Percentiles rank a stretch among this genome's conserved stretches.
Conservation (phyloP, 2,113 vertebrate genomes). For the Athene noctua region DNA sequence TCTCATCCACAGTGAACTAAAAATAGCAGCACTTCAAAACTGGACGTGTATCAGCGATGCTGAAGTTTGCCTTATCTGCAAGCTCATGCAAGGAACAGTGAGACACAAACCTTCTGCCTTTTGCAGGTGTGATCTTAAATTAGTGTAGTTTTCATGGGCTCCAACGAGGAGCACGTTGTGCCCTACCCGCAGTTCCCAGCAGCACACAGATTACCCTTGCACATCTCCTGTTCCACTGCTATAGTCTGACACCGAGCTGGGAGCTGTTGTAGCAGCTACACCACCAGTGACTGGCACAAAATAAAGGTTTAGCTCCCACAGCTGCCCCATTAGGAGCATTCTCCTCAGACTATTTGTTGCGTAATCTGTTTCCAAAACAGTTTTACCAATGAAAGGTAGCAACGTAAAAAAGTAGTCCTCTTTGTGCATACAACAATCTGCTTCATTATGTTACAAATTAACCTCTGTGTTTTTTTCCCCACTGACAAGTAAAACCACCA, state of each 20-base stretch:
- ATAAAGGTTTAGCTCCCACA: background rate
- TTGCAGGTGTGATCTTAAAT: background rate
- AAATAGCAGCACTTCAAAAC: background rate
- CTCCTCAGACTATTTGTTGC: background rate
- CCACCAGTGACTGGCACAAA: background rate
- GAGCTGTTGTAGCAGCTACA: background rate
- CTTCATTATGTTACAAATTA: background rate
- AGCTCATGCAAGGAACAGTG: background rate
- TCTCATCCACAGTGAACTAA: background rate
- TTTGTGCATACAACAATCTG: background rate
- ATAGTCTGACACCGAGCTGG: background rate
- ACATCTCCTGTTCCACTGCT: background rate
- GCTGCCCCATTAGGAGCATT: background rate
- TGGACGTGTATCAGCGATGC: accelerated
- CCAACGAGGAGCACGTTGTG: background rate
- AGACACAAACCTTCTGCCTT: background rate
- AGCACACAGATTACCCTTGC: background rate
- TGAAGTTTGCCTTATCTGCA: background rate
- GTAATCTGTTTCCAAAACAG: background rate
- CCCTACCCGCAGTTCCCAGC: background rate
- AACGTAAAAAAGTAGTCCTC: background rate
- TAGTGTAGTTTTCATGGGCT: background rate
- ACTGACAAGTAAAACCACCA: background rate
- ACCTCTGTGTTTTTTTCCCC: background rate
- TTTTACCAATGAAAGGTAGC: background rate